These are phyloP conservation scores for Lordiphosa fenestrarum DNA, from an alignment of 2,888 invertebrate species.

Conservation along the genomic window DNA sequence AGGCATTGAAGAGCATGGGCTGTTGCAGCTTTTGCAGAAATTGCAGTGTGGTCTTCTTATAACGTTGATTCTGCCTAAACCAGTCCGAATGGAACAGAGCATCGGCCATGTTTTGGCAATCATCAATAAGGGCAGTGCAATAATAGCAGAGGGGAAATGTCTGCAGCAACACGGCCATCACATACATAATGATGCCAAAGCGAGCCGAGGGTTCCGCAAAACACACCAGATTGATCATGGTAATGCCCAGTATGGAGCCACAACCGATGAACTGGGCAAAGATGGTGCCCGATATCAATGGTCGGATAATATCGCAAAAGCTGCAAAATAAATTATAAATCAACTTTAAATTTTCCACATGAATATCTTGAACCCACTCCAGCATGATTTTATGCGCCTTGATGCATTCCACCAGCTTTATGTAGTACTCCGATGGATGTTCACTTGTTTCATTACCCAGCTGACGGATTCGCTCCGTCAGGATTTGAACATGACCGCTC, in stretches of 20 bases:
- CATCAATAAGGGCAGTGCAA: constrained; percentile 32
- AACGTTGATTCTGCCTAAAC: constrained; percentile 23
- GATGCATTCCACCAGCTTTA: constrained; percentile 24
- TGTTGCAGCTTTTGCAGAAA: constrained; percentile 34
- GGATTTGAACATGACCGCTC: constrained; percentile 22
- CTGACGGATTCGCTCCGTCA: constrained; percentile 23
- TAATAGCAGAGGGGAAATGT: constrained; percentile 37
- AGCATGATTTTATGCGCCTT: constrained; percentile 31
- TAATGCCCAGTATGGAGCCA: constrained; percentile 34
- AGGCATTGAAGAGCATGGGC: constrained; percentile 32
- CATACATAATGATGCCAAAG: constrained; percentile 19
- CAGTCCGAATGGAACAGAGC: constrained; percentile 33
- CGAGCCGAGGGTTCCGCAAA: constrained; percentile 32
- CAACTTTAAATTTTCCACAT: background rate
- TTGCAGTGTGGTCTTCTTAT: constrained; percentile 17
- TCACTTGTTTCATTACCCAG: background rate
- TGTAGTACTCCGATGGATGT: constrained; percentile 1
- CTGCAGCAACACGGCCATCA: constrained; percentile 29
- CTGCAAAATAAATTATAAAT: constrained; percentile 3
- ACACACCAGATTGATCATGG: constrained; percentile 26
- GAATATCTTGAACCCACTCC: constrained; percentile 9
- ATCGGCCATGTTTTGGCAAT: constrained; percentile 20
- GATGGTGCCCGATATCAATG: constrained; percentile 30
- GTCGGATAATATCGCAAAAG: constrained; percentile 27
- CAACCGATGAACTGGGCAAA: constrained; percentile 34